phyloP scores from a whole-genome alignment of 1,140 invertebrate genomes.

The Drosophila melanica region DNA sequence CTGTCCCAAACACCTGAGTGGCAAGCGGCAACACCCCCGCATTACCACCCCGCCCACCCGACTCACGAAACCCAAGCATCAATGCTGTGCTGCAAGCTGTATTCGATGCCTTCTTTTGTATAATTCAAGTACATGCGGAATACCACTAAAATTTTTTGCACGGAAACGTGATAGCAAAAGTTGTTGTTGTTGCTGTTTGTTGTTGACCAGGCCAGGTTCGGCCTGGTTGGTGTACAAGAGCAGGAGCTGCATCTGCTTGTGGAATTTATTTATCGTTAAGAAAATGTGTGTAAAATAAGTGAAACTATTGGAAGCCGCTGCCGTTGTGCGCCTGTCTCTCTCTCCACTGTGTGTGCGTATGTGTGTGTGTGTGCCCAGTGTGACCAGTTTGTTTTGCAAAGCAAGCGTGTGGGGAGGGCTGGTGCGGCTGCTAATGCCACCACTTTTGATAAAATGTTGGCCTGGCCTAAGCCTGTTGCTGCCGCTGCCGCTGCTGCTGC shows the following conservation, averaged over 20 bases:
- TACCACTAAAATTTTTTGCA: slow-evolving; percentile 73
- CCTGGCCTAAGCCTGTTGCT: slow-evolving; percentile 72
- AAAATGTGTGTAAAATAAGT: slow-evolving; percentile 81
- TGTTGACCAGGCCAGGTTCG: slow-evolving; percentile 48
- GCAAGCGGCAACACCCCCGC: slow-evolving; percentile 3
- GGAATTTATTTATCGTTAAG: slow-evolving; percentile 82
- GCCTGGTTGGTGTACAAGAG: slow-evolving; percentile 31
- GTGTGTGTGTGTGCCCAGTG: slow-evolving; percentile 43
- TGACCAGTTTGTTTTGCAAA: slow-evolving; percentile 65
- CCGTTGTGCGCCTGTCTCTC: slow-evolving; percentile 42
- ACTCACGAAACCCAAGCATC: neutral
- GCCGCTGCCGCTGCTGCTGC: slow-evolving; percentile 10
- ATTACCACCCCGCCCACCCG: neutral
- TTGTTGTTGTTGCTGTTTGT: slow-evolving; percentile 52
- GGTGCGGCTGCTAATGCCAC: slow-evolving; percentile 62
- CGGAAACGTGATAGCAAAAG: slow-evolving; percentile 81
- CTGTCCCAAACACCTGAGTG: slow-evolving; percentile 20
- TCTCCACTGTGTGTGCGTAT: slow-evolving; percentile 5
- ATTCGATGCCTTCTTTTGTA: slow-evolving; percentile 1
- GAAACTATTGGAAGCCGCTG: slow-evolving; percentile 73
- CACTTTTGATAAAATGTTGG: slow-evolving; percentile 79
- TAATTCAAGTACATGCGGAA: slow-evolving; percentile 74
- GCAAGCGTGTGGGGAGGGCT: slow-evolving; percentile 1
- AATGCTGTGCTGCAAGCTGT: slow-evolving; percentile 1
- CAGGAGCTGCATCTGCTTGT: slow-evolving; percentile 72